These are phyloP conservation scores for Sus cebifrons DNA, from an alignment of 2,797 vertebrate species.

Conservation along the genomic window DNA sequence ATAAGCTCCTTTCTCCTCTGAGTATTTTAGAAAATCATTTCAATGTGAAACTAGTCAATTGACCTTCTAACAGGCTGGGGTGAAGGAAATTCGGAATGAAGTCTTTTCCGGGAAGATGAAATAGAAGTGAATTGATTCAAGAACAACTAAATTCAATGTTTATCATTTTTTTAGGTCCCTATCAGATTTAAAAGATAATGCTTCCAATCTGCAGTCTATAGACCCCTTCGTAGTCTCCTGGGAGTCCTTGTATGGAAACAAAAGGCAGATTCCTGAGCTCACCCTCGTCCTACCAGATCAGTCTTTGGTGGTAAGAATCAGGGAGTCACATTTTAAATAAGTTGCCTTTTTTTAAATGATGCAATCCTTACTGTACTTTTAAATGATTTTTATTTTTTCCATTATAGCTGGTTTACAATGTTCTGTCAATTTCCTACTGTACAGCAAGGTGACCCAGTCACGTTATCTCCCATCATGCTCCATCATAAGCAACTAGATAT, in stretches of 20 bases:
- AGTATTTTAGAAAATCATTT: conserved; percentile 38
- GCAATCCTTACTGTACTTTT: too few relatives aligned
- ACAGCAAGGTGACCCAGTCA: too few relatives aligned
- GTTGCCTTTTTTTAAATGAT: background rate
- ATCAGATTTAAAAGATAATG: background rate
- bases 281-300: too few relatives aligned
- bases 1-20: conserved; percentile 3
- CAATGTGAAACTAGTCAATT: conserved; percentile 50
- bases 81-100: background rate
- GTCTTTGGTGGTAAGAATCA: background rate
- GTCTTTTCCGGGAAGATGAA: conserved; percentile 29
- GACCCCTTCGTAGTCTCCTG: background rate
- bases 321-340: background rate
- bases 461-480: too few relatives aligned
- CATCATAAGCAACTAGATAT: too few relatives aligned
- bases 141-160: background rate
- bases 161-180: background rate
- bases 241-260: background rate
- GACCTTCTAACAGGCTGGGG: background rate
- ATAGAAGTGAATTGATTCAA: background rate
- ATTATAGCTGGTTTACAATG: too few relatives aligned
- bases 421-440: too few relatives aligned
- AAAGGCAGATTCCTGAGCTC: background rate
- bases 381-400: too few relatives aligned
- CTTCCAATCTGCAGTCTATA: background rate